Evolutionary conservation across 2,113 vertebrate species (phyloP), one percentile per base, ranked within the genome.

Genomic region (Cephalopholis sonnerati): DNA sequence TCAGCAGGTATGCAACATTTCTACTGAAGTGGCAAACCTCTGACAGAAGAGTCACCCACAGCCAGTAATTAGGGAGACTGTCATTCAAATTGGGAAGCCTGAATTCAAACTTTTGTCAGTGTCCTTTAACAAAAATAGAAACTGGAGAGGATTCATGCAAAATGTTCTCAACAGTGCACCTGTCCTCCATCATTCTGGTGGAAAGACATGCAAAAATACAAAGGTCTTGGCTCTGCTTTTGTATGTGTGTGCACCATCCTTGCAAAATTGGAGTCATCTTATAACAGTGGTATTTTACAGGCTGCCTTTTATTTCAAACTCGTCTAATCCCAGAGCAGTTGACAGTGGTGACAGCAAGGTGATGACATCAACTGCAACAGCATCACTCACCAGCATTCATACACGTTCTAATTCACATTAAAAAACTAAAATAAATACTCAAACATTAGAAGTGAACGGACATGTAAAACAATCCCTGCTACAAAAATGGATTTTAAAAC

Each of bases 401-500:
- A 17, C 2, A 24, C 16, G 16, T 17, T 64, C 16, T 39, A 18
- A 79, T n/a, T 25, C 18, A 32, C 36, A 77, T 13, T 50, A 41
- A 12, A 0, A 77, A 80, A 76, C 18, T 57, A 7, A 44, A 75
- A 77, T 12, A 86, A 59, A 72, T 62, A 29, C 13, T 57, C 9
- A 7, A 78, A 64, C 39, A 46, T 13, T 10, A 39, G 5, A 73
- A 80, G 4, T 25, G 15, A 78, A 22, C 39, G 16, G 1, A 77
- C 29, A 81, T 0, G 2, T 41, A 70, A 55, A 69, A 55, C 4
- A 68, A 72, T 11, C 2, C 3, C 7, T 78, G 77, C 12, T 22
- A 71, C 69, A 53, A 82, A 87, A 77, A 54, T 1, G 27, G 57
- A 75, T 81, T 86, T 69, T 18, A 79, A 83, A 90, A 91, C n/a